Percentiles rank a stretch among this genome's conserved stretches.
phyloP scores from a whole-genome alignment of 2,888 invertebrate species.

The Epirrhoe alternata region DNA sequence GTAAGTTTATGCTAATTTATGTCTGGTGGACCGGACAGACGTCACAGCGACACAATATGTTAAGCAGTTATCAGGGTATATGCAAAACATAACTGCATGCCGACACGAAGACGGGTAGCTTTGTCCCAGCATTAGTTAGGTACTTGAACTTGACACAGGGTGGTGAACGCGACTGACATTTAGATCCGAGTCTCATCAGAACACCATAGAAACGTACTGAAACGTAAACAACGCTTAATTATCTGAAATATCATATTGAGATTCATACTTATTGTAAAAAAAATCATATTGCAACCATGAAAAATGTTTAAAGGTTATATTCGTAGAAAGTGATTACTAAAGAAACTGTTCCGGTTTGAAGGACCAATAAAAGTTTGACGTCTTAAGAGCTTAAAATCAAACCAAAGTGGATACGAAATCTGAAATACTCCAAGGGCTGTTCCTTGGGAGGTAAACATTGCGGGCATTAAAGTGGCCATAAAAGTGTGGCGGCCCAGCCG shows the following conservation, averaged over 20 bases:
- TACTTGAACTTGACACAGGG: slow-evolving; percentile 77
- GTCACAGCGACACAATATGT: slow-evolving; percentile 62
- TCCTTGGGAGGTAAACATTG: slow-evolving; percentile 15
- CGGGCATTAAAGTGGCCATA: slow-evolving; percentile 40
- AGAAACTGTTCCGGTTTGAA: not conserved
- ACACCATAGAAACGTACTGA: slow-evolving; percentile 2
- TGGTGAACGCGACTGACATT: slow-evolving; percentile 57
- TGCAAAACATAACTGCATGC: slow-evolving; percentile 62
- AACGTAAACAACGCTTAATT: slow-evolving; percentile 15
- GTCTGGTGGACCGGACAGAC: slow-evolving; percentile 58
- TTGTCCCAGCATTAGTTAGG: slow-evolving; percentile 52
- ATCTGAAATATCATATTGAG: not conserved
- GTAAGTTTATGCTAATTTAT: slow-evolving; percentile 66
- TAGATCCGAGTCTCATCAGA: slow-evolving; percentile 29
- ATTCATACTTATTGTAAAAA: not conserved
- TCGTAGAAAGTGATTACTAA: not conserved
- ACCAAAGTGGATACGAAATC: slow-evolving; percentile 11
- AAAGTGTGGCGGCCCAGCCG: slow-evolving; percentile 80
- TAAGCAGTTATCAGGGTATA: slow-evolving; percentile 56
- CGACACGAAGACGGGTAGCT: slow-evolving; percentile 58
- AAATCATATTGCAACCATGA: not conserved
- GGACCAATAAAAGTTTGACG: not conserved
- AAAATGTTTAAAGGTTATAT: slow-evolving; percentile 1
- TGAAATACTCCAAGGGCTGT: slow-evolving; percentile 17
- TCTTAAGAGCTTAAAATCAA: not conserved